Base-by-base conservation (phyloP, 2,888 invertebrate genomes). In the Taphrorychus bicolor region DNA sequence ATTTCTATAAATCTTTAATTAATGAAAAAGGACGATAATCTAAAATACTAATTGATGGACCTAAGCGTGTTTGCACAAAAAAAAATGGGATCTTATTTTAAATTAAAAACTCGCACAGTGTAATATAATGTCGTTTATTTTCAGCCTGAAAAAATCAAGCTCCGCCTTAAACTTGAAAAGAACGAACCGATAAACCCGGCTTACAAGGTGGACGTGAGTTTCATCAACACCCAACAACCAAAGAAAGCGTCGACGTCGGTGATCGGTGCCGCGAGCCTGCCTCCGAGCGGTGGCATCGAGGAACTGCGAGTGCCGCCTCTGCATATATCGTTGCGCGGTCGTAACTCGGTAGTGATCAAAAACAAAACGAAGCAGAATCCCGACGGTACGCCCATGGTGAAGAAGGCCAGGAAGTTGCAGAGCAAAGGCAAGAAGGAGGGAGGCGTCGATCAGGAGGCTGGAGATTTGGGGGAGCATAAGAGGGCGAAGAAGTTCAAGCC, bases 301-400 rank as follows among this genome's bases (percentile, higher is more conserved):
- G 93, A 93, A 75, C 89, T 91, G 5, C 85, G 94, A 61, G 95
- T 95, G 52, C 95, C 95, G 5, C 95, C 95, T 1, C 83, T 95
- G 69, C 95, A 95, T 80, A 95, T 95, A 75, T 94, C 94, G 64
- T 83, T 95, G 45, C 86, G 94, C 67, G 93, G 93, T 0, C 87
- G 93, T 64, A 94, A 93, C 80, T 92, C 93, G 0, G 93, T 93
- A 42, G 93, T 95, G 53, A 93, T 93, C 74, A 92, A 90, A 77
- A 89, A 90, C 78, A 90, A 91, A 63, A 83, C 84, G 53, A 84
- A 85, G 72, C 56, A 59, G n/a, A 77, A 78, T 69, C 72, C 78
- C 4, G 78, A 78, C 59, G 78, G 78, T 22, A 75, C 74, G 18
- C 74, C 74, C n/a, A 80, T 78, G 59, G 71, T 75, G 45, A 80